Base-by-base conservation (phyloP, 2,888 invertebrate genomes). In the Drosophila yooni region DNA sequence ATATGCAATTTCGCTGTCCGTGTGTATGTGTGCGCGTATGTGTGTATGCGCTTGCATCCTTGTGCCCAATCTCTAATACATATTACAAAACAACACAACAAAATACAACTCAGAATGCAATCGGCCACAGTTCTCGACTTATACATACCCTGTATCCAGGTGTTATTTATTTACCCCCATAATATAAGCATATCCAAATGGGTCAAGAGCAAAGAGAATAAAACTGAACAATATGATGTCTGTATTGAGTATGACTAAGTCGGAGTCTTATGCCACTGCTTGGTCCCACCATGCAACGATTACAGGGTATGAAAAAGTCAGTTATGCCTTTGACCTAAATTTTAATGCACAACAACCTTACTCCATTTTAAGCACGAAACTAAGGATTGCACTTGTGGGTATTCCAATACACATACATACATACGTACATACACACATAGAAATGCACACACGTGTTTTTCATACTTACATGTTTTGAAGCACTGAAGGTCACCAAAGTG, bases 261-360 rank as follows among this genome's bases (percentile, higher is more conserved):
- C 43, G 6, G 21, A 43, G 15, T 25, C 25, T 15, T 25, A 25
- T 4, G 25, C 0, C 21, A 21, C 21, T 21, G 21, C 7, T 46
- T 21, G 46, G 46, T 46, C 13, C 15, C 21, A 40, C 3, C 5
- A n/a, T 29, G 1, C 5, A 48, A 6, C 3, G 27, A 11, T 13
- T 48, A 34, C 10, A 51, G 46, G 48, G 63, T 58, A 70, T 59
- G 21, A 58, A 59, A 66, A 51, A 34, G 33, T 56, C 51, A 60
- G 40, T 62, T 79, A 72, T 91, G 90, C 78, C 83, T 91, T 91
- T 92, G 91, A 91, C 91, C 92, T 78, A 91, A 91, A 91, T 91
- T 92, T 76, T 88, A 83, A 83, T 74, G 65, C 73, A 58, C 61
- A 50, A 36, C 54, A 74, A 81, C 86, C 86, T 88, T 88, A 88